phyloP scores from a whole-genome alignment of 2,888 invertebrate genomes.

The Himalopsyche kuldschensis region DNA sequence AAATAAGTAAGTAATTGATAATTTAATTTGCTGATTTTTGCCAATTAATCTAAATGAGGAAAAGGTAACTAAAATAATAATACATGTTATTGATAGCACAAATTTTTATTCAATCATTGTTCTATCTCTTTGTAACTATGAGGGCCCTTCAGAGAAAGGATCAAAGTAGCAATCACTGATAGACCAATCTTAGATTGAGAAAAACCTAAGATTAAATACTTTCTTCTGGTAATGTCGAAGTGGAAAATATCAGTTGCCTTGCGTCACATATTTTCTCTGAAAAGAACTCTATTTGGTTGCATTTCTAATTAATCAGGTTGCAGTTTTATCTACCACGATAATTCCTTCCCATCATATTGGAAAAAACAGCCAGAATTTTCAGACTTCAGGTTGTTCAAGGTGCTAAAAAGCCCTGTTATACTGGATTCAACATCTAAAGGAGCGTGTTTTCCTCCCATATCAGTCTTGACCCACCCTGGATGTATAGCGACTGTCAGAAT shows the following conservation, averaged over 20 bases:
- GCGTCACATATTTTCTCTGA: neutral
- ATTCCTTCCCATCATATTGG: conserved; percentile 72
- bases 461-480: conserved; percentile 91
- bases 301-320: neutral
- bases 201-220: neutral
- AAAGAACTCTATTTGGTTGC: neutral
- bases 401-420: conserved; percentile 65
- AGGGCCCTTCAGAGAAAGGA: no score
- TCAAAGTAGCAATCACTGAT: no score
- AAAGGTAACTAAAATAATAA: no score
- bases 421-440: conserved; percentile 72
- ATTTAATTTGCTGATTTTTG: no score
- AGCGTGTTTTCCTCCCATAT: conserved; percentile 84
- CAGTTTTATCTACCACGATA: conserved; percentile 69
- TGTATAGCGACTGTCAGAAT: conserved; percentile 78
- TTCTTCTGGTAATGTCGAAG: neutral
- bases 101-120: no score
- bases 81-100: no score
- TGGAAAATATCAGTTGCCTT: neutral
- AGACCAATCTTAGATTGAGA: no score
- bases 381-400: conserved; percentile 64
- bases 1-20: no score
- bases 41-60: no score
- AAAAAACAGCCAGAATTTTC: conserved; percentile 75
- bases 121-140: no score